Evolutionary conservation across 2,888 invertebrate genomes (phyloP), one percentile per base, ranked within the genome.

Genomic region (Nomada ferruginata): DNA sequence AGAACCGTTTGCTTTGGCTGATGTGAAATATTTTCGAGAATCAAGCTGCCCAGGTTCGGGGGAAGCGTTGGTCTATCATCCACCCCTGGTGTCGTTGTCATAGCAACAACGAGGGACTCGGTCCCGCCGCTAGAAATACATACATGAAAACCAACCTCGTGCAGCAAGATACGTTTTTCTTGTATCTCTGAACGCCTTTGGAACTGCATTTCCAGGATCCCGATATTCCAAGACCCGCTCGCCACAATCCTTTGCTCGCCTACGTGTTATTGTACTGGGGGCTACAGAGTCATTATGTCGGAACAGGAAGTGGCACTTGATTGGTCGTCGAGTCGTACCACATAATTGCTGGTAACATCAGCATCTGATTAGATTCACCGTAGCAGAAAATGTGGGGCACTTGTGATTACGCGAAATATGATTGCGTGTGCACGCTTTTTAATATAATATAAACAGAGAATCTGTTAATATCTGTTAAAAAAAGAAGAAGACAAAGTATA

Each of bases 11-110:
- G 59, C 53, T 60, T 76, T 47, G 23, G 65, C 52, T 47, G 72
- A 79, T 66, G 71, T 64, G 71, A 80, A 84, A 79, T 81, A 81
- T 86, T 82, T 81, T 83, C 66, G 29, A 64, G 76, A 79, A 79
- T 70, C 23, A 66, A 68, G 57, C 71, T 26, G 50, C 70, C 55
- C 18, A 61, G 50, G 55, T 59, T 61, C 57, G 10, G 11, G 64
- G 76, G 42, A 80, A 77, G 64, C 53, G 57, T 83, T 69, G 68
- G 72, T 59, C 59, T 68, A 63, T 75, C 78, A 44, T 47, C 73
- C 60, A 60, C 26, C 75, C 76, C 63, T 64, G 61, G 68, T 65
- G n/a, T 50, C 44, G 85, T 88, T 61, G 74, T 55, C 84, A 84
- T 83, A 52, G 79, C 65, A 86, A 86, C 84, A 83, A 59, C 83